These are phyloP conservation scores for Rutilus rutilus DNA, from an alignment of 2,113 vertebrate genomes.

Conservation along the genomic window DNA sequence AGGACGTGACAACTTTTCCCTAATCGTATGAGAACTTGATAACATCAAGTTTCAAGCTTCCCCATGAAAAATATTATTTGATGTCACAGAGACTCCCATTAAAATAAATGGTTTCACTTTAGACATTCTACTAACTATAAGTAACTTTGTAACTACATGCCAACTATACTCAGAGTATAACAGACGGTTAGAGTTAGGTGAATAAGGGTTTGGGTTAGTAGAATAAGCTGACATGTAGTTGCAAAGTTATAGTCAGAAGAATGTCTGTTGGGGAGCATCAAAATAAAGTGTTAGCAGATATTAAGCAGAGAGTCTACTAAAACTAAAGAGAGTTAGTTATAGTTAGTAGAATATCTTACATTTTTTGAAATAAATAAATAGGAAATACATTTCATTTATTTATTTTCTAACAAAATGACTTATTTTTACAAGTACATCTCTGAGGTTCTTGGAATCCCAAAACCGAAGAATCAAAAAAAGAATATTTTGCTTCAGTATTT, in stretches of 20 bases:
- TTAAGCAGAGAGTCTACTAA: no score
- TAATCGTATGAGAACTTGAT: not conserved
- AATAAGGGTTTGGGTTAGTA: no score
- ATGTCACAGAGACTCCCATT: not conserved
- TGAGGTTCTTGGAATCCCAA: not conserved
- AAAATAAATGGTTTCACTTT: not conserved
- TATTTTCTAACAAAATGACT: not conserved
- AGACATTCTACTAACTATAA: no score
- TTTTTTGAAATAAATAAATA: not conserved
- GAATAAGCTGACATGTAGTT: no score
- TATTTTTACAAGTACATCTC: not conserved
- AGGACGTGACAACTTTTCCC: not conserved
- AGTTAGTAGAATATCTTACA: no score
- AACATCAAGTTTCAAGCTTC: not conserved
- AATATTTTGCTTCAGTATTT: conserved; percentile 4
- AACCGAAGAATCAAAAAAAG: conserved; percentile 48
- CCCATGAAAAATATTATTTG: not conserved
- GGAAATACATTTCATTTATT: not conserved
- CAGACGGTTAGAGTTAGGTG: no score
- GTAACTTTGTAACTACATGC: no score
- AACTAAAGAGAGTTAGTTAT: no score
- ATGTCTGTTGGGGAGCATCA: no score
- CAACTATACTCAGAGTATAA: no score
- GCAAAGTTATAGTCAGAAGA: no score
- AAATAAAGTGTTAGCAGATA: no score